phyloP scores from a whole-genome alignment of 2,113 vertebrate species.

The Syngnathus floridae region DNA sequence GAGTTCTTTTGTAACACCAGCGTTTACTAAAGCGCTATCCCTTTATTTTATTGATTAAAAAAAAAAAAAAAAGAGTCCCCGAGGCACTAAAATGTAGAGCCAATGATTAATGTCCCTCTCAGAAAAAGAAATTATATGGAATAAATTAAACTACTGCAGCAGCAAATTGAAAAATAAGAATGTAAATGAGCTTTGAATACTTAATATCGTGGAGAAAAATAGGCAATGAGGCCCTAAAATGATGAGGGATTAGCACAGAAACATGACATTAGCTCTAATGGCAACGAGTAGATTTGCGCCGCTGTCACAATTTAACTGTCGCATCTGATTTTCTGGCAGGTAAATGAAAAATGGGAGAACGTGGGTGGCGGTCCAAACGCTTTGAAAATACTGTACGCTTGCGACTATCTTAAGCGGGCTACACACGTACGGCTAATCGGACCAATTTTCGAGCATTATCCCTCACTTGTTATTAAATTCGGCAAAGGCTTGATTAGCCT shows the following conservation, averaged over 20 bases:
- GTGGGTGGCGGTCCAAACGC: slow-evolving; percentile 61
- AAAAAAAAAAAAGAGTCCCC: slow-evolving; percentile 83
- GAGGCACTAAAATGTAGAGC: slow-evolving; percentile 97
- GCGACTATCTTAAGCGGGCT: background rate
- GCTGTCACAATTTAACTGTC: slow-evolving; percentile 77
- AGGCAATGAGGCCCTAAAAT: slow-evolving; percentile 84
- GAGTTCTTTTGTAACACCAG: slow-evolving; percentile 34
- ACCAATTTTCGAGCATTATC: background rate
- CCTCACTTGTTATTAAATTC: too few relatives aligned
- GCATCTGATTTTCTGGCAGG: slow-evolving; percentile 66
- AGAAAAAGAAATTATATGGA: slow-evolving; percentile 99
- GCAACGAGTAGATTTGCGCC: slow-evolving; percentile 73
- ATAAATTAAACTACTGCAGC: slow-evolving; percentile 99
- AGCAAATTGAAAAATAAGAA: slow-evolving; percentile 99
- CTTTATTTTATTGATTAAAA: slow-evolving; percentile 90
- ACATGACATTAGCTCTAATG: slow-evolving; percentile 81
- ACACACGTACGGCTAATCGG: background rate
- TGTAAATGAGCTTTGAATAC: slow-evolving; percentile 99
- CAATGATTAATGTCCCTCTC: slow-evolving; percentile 99
- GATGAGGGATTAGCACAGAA: slow-evolving; percentile 84
- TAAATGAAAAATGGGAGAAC: slow-evolving; percentile 73
- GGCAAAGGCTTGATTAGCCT: too few relatives aligned
- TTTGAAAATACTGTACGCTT: background rate
- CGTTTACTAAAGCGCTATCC: slow-evolving; percentile 64
- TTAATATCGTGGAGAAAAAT: slow-evolving; percentile 99